Base-by-base conservation (phyloP, 2,888 invertebrate species). In the Xanthorhoe spadicearia region DNA sequence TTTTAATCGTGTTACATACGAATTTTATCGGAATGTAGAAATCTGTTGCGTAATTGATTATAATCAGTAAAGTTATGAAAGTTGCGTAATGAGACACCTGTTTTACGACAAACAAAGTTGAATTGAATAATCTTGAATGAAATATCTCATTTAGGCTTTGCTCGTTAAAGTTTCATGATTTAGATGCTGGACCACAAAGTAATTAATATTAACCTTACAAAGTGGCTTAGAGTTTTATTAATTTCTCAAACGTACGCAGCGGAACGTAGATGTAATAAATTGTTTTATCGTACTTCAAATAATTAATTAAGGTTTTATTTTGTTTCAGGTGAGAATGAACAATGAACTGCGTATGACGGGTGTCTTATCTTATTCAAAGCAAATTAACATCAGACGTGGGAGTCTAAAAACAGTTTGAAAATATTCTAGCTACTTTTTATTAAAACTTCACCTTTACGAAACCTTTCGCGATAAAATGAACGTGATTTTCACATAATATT, bases 271-370 rank as follows among this genome's bases (percentile, higher is more conserved):
- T 32, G 62, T 60, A 51, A 23, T 59, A 17, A 43, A 46, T 54
- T 46, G n/a, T 46, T 51, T 52, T 32, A 56, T 52, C 3, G n/a
- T 58, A 19, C 17, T 59, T 54, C 48, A 38, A 46, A 64, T 61
- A 50, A 49, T 53, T 66, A 51, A 64, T 64, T 62, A 72, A 68
- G 70, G 61, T 58, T 69, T 70, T 72, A 77, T 58, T 71, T 82
- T 85, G 80, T 87, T 87, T 49, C 86, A 86, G 86, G 86, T 87
- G 75, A 82, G 81, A 69, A 43, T 54, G 55, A 50, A 54, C 65
- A 72, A 78, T 75, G 76, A 57, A 19, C 38, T 50, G 55, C 60
- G 51, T n/a, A 23, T 53, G 55, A 64, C 56, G 53, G 64, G 61
- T 59, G 66, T 58, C 65, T 69, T 76, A 66, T 62, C 69, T 63